Percentiles rank a stretch among this genome's conserved stretches.
These are phyloP conservation scores for Pseudobourletiella spinata DNA, from an alignment of 1,140 invertebrate species.

Conservation along the genomic window DNA sequence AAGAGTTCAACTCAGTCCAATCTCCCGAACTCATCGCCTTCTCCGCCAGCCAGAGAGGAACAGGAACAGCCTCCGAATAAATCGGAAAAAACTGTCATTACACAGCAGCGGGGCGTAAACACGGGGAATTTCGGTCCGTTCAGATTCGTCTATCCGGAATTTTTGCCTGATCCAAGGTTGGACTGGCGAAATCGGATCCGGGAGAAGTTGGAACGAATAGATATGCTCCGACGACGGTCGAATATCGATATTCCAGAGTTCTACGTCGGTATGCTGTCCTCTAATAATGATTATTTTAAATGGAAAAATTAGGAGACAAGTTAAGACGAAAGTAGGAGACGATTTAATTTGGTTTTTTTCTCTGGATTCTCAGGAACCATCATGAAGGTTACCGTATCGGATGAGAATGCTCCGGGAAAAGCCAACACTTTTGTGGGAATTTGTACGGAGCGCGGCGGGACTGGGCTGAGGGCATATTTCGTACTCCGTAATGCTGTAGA, in stretches of 20 bases:
- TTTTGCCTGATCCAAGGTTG: slow-evolving; percentile 76
- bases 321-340: neutral
- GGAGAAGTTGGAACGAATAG: slow-evolving; percentile 81
- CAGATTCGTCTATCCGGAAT: slow-evolving; percentile 84
- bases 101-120: too few relatives aligned
- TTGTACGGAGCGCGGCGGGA: slow-evolving; percentile 73
- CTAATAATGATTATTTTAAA: neutral
- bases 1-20: too few relatives aligned
- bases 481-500: slow-evolving; percentile 89
- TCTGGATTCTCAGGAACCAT: slow-evolving; percentile 64
- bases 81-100: too few relatives aligned
- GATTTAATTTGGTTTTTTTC: neutral
- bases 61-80: too few relatives aligned
- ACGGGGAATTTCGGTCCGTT: slow-evolving; percentile 39
- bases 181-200: slow-evolving; percentile 65
- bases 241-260: slow-evolving; percentile 90
- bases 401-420: slow-evolving; percentile 77
- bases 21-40: too few relatives aligned
- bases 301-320: neutral
- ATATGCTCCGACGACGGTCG: slow-evolving; percentile 80
- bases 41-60: too few relatives aligned
- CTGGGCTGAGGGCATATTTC: slow-evolving; percentile 73
- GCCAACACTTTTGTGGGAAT: slow-evolving; percentile 88
- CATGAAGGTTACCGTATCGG: slow-evolving; percentile 81
- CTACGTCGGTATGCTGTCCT: slow-evolving; percentile 73